Conservation (phyloP, 53 echinoderm and acorn worm genomes). For the Paelopatides confundens region DNA sequence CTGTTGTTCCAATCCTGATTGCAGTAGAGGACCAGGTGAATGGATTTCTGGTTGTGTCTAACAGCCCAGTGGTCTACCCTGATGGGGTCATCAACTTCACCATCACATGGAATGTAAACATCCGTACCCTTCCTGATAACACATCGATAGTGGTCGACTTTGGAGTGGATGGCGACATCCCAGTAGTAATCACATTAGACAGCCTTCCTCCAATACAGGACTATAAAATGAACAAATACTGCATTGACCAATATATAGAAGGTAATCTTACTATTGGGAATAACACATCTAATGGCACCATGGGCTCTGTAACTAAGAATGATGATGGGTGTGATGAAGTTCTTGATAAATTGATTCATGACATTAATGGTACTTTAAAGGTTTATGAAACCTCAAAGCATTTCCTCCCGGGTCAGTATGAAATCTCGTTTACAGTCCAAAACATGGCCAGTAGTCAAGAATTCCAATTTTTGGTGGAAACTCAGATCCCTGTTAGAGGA, state of each 20-base stretch:
- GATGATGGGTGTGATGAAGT: neutral
- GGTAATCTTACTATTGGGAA: neutral
- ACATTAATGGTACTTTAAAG: constrained; percentile 38
- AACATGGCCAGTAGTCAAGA: constrained; percentile 75
- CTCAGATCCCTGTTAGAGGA: constrained; percentile 66
- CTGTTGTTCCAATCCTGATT: constrained; percentile 59
- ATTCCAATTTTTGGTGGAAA: constrained; percentile 58
- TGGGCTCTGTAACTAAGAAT: neutral
- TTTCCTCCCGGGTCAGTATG: constrained; percentile 70
- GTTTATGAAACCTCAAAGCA: constrained; percentile 55
- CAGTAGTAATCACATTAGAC: constrained; percentile 39
- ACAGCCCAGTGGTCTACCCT: constrained; percentile 69
- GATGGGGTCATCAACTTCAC: constrained; percentile 67
- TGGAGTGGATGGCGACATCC: constrained; percentile 40
- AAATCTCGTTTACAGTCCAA: constrained; percentile 47
- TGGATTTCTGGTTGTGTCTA: constrained; percentile 61
- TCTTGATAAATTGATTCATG: neutral
- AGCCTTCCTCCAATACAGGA: constrained; percentile 5
- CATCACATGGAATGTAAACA: constrained; percentile 59
- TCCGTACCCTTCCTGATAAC: constrained; percentile 71
- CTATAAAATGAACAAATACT: constrained; percentile 16
- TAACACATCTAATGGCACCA: constrained; percentile 19
- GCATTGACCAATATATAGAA: constrained; percentile 43
- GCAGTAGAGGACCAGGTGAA: constrained; percentile 69
- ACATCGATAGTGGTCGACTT: constrained; percentile 68